Conservation (phyloP, 2,797 vertebrate species). For the Dryobates pubescens region DNA sequence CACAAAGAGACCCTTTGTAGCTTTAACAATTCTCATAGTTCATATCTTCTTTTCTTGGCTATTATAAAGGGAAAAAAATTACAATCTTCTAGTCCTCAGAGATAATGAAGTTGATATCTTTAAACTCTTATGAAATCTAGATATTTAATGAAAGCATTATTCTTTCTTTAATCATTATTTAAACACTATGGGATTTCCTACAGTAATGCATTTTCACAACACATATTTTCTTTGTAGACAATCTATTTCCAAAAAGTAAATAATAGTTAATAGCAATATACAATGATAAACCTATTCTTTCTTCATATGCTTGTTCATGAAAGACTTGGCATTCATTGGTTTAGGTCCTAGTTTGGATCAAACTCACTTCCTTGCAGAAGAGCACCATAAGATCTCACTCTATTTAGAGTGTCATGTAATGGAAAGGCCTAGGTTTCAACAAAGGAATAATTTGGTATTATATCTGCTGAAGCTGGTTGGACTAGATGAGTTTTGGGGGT, state of each 20-base stretch:
- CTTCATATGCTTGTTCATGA: background rate
- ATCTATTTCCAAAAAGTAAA: background rate
- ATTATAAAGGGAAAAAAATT: conserved; percentile 65
- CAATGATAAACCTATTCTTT: background rate
- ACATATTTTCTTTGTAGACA: background rate
- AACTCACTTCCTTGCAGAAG: background rate
- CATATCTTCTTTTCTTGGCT: conserved; percentile 74
- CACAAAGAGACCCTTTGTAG: conserved; percentile 79
- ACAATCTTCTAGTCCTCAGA: conserved; percentile 30
- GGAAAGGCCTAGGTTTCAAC: background rate
- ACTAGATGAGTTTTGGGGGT: too few species aligned
- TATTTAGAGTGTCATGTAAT: background rate
- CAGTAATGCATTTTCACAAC: background rate
- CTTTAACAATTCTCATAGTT: conserved; percentile 76
- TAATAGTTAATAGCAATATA: background rate
- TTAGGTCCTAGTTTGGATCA: background rate
- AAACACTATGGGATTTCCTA: background rate
- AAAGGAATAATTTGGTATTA: background rate
- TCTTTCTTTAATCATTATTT: background rate
- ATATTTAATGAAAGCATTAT: conserved; percentile 44
- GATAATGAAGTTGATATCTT: conserved; percentile 44
- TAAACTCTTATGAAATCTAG: conserved; percentile 57
- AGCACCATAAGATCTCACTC: background rate
- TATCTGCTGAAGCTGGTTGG: background rate
- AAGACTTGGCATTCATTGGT: background rate